Conservation (phyloP, 2,113 vertebrate species). For the Apus apus region DNA sequence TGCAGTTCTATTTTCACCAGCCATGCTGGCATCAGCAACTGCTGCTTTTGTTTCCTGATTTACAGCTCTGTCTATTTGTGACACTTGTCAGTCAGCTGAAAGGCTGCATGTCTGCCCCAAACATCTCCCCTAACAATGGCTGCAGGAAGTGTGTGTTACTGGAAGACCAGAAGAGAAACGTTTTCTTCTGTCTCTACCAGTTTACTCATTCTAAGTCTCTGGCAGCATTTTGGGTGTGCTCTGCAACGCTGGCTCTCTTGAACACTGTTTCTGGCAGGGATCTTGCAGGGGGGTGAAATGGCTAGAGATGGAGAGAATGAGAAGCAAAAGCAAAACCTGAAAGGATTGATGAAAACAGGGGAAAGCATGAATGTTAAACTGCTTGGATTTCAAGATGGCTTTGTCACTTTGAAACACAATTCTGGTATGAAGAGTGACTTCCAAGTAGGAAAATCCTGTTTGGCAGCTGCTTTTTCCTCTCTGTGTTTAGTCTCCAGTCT, state of each 20-base stretch:
- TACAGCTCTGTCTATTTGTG: neutral
- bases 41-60: neutral
- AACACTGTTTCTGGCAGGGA: neutral
- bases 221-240: neutral
- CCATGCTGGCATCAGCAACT: neutral
- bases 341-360: neutral
- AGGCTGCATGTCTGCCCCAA: neutral
- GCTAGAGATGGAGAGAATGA: neutral
- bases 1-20: neutral
- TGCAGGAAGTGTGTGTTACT: neutral
- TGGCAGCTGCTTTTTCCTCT: too few species aligned
- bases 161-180: neutral
- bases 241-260: neutral
- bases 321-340: neutral
- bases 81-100: neutral
- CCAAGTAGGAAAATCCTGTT: neutral
- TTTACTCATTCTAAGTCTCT: accelerated
- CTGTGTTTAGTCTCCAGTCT: neutral
- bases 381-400: neutral
- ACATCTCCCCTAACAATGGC: neutral
- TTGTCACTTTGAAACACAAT: neutral
- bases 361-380: neutral
- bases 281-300: neutral
- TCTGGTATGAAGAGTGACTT: neutral
- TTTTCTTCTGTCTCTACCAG: neutral